phyloP scores from a whole-genome alignment of 2,888 invertebrate genomes.

The Enoplolaimus lenunculus region DNA sequence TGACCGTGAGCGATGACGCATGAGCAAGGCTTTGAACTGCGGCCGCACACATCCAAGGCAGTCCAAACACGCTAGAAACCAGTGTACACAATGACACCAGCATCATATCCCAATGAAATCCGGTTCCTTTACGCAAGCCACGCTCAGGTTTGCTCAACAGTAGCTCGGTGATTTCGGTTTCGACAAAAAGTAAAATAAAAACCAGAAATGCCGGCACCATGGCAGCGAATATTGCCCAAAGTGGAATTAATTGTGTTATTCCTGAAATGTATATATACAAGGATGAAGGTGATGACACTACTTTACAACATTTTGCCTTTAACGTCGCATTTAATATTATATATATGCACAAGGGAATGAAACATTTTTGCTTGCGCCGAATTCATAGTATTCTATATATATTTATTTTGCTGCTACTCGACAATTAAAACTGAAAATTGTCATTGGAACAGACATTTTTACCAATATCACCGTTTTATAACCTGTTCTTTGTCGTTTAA shows the following conservation, averaged over 20 bases:
- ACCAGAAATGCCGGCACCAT: slow-evolving; percentile 76
- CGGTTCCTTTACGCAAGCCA: slow-evolving; percentile 76
- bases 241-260: slow-evolving; percentile 23
- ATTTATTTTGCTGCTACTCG: too few relatives aligned
- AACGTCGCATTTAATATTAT: too few relatives aligned
- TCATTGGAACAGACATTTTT: too few relatives aligned
- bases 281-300: too few relatives aligned
- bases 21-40: slow-evolving; percentile 83
- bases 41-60: slow-evolving; percentile 89
- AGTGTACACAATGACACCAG: slow-evolving; percentile 70
- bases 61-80: slow-evolving; percentile 64
- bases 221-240: slow-evolving; percentile 65
- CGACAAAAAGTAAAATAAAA: slow-evolving; percentile 90
- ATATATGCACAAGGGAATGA: too few relatives aligned
- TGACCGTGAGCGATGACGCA: slow-evolving; percentile 77
- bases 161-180: slow-evolving; percentile 81
- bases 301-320: too few relatives aligned
- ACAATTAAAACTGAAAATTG: too few relatives aligned
- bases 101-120: slow-evolving; percentile 87
- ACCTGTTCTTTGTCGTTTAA: too few relatives aligned
- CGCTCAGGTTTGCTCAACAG: slow-evolving; percentile 86
- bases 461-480: too few relatives aligned
- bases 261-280: too few relatives aligned
- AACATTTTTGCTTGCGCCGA: too few relatives aligned
- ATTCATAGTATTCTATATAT: too few relatives aligned